Base-by-base conservation (phyloP, 2,797 vertebrate genomes). In the Oryzias sinensis region DNA sequence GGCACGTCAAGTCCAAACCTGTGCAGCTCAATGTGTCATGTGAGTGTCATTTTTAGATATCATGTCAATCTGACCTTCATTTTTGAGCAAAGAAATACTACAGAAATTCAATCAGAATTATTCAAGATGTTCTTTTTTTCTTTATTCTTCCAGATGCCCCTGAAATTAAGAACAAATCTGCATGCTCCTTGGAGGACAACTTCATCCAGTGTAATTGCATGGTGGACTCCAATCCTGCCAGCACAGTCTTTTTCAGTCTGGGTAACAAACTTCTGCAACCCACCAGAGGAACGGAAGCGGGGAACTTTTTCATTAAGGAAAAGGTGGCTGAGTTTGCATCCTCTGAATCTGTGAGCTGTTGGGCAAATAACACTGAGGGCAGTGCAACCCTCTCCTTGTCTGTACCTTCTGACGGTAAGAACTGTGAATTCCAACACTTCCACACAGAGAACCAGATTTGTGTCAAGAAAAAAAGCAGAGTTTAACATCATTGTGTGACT, bases 281-380 rank as follows among this genome's bases (percentile, higher is more conserved):
- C n/a, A 62, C 55, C 24, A 62, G 14, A 1, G 33, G 51, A n/a
- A 74, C 88, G 29, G 58, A 25, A 33, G 62, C 80, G 0, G 71
- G 65, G 22, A 56, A 53, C 15, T 6, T 87, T 5, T 83, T 76
- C 3, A 80, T 79, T 1, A 79, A 29, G 20, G 84, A 65, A 5
- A 51, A 87, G 25, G 24, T 56, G 17, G 56, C 18, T 9, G 53
- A 55, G 7, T 9, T 70, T 5, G 54, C 65, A 37, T 67, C 81
- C 25, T 67, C 56, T 1, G 37, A 33, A 7, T 66, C 18, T 22
- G 44, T 91, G 53, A 22, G 53, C 16, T 92, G 91, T 66, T 37
- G 69, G 53, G 89, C 88, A 29, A 81, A 62, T 43, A 92, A 90
- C 81, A 76, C 56, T 0, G 11, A 53, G 40, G 91, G 89, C 25